Percentiles rank a stretch among this genome's conserved stretches.
These are phyloP conservation scores for Macrotis lagotis DNA, from an alignment of 2,113 vertebrate genomes.

Conservation along the genomic window DNA sequence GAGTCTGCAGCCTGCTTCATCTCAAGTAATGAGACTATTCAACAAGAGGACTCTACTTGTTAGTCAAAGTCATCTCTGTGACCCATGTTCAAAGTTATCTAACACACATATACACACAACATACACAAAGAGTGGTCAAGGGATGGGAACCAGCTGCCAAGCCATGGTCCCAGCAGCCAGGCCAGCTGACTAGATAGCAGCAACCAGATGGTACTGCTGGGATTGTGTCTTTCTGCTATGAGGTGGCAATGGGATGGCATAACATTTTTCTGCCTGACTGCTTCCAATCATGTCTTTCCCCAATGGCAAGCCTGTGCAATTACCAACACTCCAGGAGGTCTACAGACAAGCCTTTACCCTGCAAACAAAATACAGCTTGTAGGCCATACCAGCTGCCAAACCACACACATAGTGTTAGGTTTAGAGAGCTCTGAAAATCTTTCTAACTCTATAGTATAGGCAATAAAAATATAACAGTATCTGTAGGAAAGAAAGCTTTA, in stretches of 20 bases:
- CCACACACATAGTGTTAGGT: constrained; percentile 92
- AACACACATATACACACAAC: constrained; percentile 72
- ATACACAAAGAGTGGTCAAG: constrained; percentile 83
- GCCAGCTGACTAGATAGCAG: constrained; percentile 95
- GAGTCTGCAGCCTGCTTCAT: constrained; percentile 78
- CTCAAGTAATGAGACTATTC: constrained; percentile 88
- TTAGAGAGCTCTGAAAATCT: constrained; percentile 87
- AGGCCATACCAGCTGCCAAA: constrained; percentile 97
- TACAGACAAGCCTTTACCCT: constrained; percentile 93
- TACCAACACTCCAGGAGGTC: constrained; percentile 96
- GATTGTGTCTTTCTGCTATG: constrained; percentile 92
- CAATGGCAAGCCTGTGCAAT: constrained; percentile 96
- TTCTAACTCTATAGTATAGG: constrained; percentile 85
- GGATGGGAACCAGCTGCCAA: constrained; percentile 94
- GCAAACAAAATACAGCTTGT: constrained; percentile 97
- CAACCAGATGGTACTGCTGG: constrained; percentile 95
- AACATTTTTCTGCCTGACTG: constrained; percentile 97
- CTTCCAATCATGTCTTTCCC: constrained; percentile 94
- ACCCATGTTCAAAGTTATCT: constrained; percentile 87
- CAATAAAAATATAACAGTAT: constrained; percentile 88
- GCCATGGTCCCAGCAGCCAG: constrained; percentile 88
- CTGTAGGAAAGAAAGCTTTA: constrained; percentile 87
- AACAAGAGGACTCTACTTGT: constrained; percentile 82
- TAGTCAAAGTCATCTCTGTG: constrained; percentile 85
- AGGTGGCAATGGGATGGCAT: constrained; percentile 99